Conservation (phyloP, 2,113 vertebrate genomes). For the Anarrhichthys ocellatus region DNA sequence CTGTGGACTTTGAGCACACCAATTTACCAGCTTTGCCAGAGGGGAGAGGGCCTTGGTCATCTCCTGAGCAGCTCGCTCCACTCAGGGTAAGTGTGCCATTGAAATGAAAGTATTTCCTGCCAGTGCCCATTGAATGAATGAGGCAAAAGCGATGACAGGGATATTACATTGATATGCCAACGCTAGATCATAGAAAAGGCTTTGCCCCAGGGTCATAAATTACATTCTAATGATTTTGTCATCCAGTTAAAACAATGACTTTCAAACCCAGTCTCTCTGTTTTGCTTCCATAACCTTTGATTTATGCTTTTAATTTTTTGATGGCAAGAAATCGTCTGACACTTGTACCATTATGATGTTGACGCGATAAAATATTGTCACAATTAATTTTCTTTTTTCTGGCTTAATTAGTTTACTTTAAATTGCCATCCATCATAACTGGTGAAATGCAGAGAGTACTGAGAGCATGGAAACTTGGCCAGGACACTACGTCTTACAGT, state of each 20-base stretch:
- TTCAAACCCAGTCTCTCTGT: constrained; percentile 76
- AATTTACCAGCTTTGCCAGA: constrained; percentile 36
- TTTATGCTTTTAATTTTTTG: constrained; percentile 98
- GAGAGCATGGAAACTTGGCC: constrained; percentile 74
- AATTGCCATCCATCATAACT: constrained; percentile 91
- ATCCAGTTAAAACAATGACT: constrained; percentile 85
- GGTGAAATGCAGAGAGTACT: constrained; percentile 86
- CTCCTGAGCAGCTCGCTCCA: constrained; percentile 47
- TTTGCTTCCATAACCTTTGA: constrained; percentile 85
- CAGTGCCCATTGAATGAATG: constrained; percentile 65
- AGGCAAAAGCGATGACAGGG: constrained; percentile 63
- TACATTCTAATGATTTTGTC: constrained; percentile 92
- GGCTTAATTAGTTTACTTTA: constrained; percentile 92
- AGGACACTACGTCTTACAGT: constrained; percentile 86
- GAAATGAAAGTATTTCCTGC: constrained; percentile 72
- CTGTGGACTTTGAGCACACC: constrained; percentile 31
- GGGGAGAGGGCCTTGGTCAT: constrained; percentile 26
- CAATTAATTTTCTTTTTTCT: constrained; percentile 93
- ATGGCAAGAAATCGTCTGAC: constrained; percentile 89
- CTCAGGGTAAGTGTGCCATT: constrained; percentile 57
- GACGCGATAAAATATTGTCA: constrained; percentile 88
- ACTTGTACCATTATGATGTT: constrained; percentile 87
- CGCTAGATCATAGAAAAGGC: constrained; percentile 75
- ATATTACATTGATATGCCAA: constrained; percentile 73
- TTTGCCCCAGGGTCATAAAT: constrained; percentile 85